Conservation (phyloP, 1,140 invertebrate species). For the Euglossa dilemma region DNA sequence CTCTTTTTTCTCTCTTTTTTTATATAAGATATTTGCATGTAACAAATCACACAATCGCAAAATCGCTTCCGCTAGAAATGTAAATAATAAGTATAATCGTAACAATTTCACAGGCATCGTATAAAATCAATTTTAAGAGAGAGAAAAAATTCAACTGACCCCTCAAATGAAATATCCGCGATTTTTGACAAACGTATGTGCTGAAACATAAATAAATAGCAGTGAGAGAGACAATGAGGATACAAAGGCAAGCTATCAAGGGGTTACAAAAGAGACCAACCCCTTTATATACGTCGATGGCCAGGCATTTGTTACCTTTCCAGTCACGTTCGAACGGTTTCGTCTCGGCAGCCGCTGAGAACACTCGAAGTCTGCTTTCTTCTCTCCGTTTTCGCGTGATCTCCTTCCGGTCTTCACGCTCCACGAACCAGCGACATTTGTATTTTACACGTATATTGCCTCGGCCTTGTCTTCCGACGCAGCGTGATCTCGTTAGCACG, state of each 20-base stretch:
- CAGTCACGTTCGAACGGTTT: constrained; percentile 48
- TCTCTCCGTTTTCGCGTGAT: constrained; percentile 34
- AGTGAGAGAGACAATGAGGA: background rate
- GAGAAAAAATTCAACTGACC: too few species aligned
- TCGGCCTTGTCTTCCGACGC: background rate
- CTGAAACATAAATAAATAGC: background rate
- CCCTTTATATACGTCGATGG: too few species aligned
- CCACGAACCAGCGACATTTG: background rate
- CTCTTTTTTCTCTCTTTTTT: background rate
- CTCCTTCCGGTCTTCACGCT: background rate
- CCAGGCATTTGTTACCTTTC: constrained; percentile 44
- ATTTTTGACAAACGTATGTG: background rate
- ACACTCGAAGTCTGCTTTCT: constrained; percentile 26
- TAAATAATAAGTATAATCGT: constrained; percentile 1
- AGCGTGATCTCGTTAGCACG: constrained; percentile 19
- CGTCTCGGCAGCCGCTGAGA: constrained; percentile 29
- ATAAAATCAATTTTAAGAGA: background rate
- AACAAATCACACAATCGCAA: constrained; percentile 28
- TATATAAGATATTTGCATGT: constrained; percentile 19
- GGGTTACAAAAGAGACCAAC: too few species aligned
- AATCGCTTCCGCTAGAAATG: constrained; percentile 22
- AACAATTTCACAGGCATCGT: too few species aligned
- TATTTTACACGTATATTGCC: constrained; percentile 5
- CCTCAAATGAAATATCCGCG: background rate
- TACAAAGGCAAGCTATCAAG: background rate